phyloP scores from a whole-genome alignment of 1,140 invertebrate genomes.

The Kradibia gibbosae region DNA sequence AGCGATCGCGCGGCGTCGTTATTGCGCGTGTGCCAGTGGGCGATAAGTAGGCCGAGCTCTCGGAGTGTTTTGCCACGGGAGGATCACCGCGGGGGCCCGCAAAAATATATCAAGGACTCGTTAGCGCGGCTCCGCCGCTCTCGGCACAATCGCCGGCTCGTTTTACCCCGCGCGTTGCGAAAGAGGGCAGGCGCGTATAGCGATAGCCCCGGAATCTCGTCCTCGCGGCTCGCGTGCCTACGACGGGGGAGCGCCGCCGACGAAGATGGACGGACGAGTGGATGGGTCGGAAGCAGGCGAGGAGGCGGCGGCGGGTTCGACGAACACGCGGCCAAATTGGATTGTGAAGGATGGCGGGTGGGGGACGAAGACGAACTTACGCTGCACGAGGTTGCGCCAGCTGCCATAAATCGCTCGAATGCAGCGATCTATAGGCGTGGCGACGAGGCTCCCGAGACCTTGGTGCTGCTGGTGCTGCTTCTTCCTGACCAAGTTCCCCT shows the following conservation, averaged over 20 bases:
- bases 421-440: conserved; percentile 69
- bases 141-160: no score
- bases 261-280: no score
- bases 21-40: no score
- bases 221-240: no score
- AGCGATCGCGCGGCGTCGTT: no score
- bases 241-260: no score
- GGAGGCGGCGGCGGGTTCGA: no score
- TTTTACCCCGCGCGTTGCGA: no score
- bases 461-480: conserved; percentile 22
- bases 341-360: not conserved
- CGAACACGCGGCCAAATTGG: no score
- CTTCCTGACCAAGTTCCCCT: conserved; percentile 64
- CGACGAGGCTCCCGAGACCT: conserved; percentile 42
- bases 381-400: conserved; percentile 72
- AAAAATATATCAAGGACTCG: not conserved
- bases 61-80: not conserved
- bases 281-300: not conserved
- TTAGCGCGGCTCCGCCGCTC: not conserved
- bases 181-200: no score
- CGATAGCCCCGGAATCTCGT: no score
- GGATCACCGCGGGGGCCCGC: not conserved
- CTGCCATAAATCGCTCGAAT: conserved; percentile 72
- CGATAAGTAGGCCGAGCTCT: not conserved
- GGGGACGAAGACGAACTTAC: conserved; percentile 63